A percentile compares a stretch with the other conserved stretches of the same genome.
Conservation (phyloP, 2,113 vertebrate genomes). For the Trogon surrucura region DNA sequence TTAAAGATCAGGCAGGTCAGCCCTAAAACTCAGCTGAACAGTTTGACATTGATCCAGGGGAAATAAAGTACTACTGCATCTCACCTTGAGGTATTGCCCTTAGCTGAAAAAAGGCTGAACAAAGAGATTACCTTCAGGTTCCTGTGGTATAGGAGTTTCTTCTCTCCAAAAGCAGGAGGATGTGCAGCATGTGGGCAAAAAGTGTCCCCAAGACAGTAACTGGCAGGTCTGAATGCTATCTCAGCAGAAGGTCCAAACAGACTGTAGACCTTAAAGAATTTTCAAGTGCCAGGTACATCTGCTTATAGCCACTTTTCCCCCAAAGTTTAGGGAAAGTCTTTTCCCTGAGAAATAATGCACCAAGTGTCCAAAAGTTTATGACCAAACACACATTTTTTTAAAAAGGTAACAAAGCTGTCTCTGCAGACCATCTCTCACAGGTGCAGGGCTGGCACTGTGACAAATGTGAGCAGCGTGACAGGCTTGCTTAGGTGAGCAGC, state of each 20-base stretch:
- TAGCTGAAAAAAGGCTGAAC: neutral
- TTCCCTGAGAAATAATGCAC: neutral
- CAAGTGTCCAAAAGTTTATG: neutral
- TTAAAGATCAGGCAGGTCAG: neutral
- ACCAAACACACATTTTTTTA: neutral
- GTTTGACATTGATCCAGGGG: neutral
- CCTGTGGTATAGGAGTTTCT: neutral
- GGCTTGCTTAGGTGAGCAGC: neutral
- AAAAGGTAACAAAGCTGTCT: neutral
- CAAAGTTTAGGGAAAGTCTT: neutral
- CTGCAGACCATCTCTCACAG: neutral
- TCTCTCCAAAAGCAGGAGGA: neutral
- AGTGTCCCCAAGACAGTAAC: neutral
- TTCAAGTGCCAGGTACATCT: neutral
- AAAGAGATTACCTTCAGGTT: neutral
- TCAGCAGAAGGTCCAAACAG: neutral
- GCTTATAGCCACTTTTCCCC: neutral
- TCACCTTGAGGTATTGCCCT: neutral
- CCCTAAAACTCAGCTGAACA: neutral
- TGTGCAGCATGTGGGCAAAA: neutral
- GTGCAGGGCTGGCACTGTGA: neutral
- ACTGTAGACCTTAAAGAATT: neutral
- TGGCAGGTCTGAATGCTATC: neutral
- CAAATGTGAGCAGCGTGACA: neutral
- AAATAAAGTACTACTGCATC: neutral